Evolutionary conservation across 2,113 vertebrate genomes (phyloP).

Genomic region (Trachemys scripta): DNA sequence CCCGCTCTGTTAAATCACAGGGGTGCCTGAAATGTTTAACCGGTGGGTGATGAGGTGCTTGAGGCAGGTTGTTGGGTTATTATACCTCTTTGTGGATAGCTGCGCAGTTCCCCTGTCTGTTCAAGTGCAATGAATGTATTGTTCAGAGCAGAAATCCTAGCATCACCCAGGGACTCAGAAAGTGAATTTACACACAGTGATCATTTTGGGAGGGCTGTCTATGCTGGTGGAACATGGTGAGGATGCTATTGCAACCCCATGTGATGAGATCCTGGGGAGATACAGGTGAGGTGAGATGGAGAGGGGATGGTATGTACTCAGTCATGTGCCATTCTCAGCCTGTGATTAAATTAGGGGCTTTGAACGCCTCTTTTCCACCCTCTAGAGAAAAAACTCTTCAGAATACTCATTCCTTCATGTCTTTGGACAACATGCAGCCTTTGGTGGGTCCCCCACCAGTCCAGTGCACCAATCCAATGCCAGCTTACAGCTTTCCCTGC

Average conservation of each 20-base stretch:
- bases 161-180: neutral
- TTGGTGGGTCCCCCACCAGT: no score
- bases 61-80: neutral
- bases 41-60: neutral
- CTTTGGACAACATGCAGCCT: neutral
- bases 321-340: neutral
- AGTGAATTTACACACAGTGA: neutral
- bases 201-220: neutral
- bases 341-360: neutral
- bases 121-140: neutral
- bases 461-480: accelerated
- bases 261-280: neutral
- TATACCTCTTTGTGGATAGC: neutral
- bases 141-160: neutral
- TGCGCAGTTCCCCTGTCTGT: neutral
- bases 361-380: neutral
- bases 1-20: neutral
- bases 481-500: neutral
- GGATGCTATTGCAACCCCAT: neutral
- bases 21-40: neutral
- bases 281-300: neutral
- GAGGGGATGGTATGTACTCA: neutral
- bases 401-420: neutral
- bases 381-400: neutral
- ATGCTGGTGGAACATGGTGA: neutral